A percentile compares a stretch with the other conserved stretches of the same genome.
These are phyloP conservation scores for Alligator mississippiensis DNA, from an alignment of 2,113 vertebrate species.

Conservation along the genomic window DNA sequence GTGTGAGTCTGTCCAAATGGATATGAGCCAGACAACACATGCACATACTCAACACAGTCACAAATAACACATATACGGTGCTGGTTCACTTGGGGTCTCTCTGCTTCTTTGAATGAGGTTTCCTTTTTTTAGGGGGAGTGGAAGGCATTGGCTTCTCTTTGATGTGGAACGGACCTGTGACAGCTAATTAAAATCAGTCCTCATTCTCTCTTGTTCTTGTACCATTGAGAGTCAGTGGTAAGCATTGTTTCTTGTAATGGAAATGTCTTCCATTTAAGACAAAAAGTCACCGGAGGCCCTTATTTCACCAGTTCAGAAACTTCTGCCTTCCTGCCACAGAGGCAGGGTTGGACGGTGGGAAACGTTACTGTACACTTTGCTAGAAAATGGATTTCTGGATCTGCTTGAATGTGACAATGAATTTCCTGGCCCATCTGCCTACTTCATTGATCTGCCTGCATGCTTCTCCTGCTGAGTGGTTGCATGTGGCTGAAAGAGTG, in stretches of 20 bases:
- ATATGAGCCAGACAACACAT: conserved; percentile 29
- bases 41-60: neutral
- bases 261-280: conserved; percentile 18
- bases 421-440: neutral
- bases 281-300: neutral
- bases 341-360: neutral
- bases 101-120: conserved; percentile 12
- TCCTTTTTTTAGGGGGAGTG: neutral
- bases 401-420: conserved; percentile 1
- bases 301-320: neutral
- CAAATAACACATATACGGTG: conserved; percentile 23
- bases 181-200: conserved; percentile 11
- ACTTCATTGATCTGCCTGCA: neutral
- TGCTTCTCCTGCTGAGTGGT: conserved; percentile 10
- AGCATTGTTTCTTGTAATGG: neutral
- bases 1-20: conserved; percentile 37
- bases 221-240: neutral
- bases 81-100: neutral
- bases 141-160: neutral
- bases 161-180: neutral
- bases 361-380: neutral
- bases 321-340: neutral
- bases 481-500: neutral
- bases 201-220: neutral
- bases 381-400: conserved; percentile 4